These are phyloP conservation scores for Motacilla tschutschensis DNA, from an alignment of 2,113 vertebrate genomes.

Conservation along the genomic window DNA sequence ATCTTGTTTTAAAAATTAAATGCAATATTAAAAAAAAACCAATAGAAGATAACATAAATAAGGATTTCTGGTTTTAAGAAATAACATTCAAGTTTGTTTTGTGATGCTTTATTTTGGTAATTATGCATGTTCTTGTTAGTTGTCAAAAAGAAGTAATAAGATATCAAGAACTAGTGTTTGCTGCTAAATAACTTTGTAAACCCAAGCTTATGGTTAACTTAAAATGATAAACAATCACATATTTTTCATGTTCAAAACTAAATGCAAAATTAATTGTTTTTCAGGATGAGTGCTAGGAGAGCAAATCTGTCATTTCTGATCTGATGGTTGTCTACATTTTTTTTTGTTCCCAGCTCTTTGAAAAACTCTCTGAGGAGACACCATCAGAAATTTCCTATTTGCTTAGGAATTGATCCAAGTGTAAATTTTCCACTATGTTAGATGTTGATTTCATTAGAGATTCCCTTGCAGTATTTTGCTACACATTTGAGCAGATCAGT, in stretches of 20 bases:
- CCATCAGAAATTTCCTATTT: constrained; percentile 35
- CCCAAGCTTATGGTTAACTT: background rate
- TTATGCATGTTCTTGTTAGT: background rate
- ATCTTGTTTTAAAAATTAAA: background rate
- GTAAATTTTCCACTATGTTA: background rate
- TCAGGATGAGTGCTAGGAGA: background rate
- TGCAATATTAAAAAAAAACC: background rate
- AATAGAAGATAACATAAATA: background rate
- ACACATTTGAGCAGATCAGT: background rate
- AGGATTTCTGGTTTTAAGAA: background rate
- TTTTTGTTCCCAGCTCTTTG: background rate
- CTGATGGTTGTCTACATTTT: background rate
- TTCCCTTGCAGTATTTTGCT: background rate
- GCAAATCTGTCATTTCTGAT: background rate
- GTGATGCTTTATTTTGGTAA: background rate
- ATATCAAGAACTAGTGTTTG: background rate
- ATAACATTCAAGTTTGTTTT: background rate
- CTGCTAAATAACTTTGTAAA: background rate
- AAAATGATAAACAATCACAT: background rate
- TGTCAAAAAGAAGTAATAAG: background rate
- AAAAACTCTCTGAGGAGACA: background rate
- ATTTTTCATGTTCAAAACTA: background rate
- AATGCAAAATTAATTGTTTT: constrained; percentile 16
- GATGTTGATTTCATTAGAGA: background rate
- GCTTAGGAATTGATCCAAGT: background rate